A percentile compares a stretch with the other conserved stretches of the same genome.
phyloP scores from a whole-genome alignment of 2,888 invertebrate genomes.

The Eristalis intricaria region DNA sequence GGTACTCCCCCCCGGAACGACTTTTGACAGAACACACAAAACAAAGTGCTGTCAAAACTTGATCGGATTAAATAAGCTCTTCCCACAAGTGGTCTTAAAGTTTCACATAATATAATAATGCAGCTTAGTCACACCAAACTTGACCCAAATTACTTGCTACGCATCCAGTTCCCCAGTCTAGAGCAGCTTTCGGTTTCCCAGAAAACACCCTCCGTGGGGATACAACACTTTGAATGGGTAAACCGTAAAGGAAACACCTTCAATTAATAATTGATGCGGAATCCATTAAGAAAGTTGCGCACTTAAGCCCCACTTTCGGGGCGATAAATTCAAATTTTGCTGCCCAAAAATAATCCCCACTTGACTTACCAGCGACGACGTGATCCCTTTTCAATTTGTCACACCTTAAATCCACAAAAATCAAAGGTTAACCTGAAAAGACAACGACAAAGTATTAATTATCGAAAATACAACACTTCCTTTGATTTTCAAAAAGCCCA shows the following conservation, averaged over 20 bases:
- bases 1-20: neutral
- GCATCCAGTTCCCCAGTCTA: neutral
- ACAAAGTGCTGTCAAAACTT: neutral
- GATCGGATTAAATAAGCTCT: neutral
- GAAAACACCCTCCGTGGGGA: neutral
- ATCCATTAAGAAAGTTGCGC: constrained; percentile 12
- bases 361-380: constrained; percentile 16
- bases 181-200: neutral
- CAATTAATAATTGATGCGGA: constrained; percentile 11
- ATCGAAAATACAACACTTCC: constrained; percentile 20
- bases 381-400: constrained; percentile 25
- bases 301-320: neutral
- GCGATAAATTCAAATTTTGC: constrained; percentile 6
- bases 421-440: constrained; percentile 46
- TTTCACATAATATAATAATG: neutral
- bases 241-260: neutral
- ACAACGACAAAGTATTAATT: constrained; percentile 45
- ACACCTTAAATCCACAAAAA: constrained; percentile 30
- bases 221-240: neutral
- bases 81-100: neutral
- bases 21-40: neutral
- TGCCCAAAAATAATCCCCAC: neutral
- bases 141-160: neutral
- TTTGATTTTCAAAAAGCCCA: constrained; percentile 28
- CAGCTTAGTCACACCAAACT: neutral